A percentile compares a stretch with the other conserved stretches of the same genome.
These are phyloP conservation scores for Brevimyrus niger DNA, from an alignment of 2,113 vertebrate genomes.

Conservation along the genomic window DNA sequence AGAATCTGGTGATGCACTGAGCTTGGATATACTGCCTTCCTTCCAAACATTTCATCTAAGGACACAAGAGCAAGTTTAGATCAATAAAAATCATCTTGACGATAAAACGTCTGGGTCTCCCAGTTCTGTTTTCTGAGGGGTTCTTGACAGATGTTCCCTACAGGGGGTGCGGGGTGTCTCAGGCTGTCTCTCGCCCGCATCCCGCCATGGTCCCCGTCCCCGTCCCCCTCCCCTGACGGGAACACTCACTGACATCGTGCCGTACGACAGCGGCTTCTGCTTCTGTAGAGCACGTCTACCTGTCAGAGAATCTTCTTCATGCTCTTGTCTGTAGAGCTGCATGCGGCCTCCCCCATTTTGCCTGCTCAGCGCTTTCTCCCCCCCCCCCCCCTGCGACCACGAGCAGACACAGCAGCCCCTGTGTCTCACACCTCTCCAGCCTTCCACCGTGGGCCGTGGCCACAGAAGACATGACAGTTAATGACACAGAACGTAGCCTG, in stretches of 20 bases:
- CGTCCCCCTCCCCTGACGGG: not conserved
- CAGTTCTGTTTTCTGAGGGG: slow-evolving; percentile 38
- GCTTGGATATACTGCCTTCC: not conserved
- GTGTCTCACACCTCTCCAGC: not conserved
- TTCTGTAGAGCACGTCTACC: not conserved
- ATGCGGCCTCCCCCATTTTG: not conserved
- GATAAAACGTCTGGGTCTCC: slow-evolving; percentile 8
- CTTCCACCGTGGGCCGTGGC: not conserved
- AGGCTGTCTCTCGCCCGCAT: not conserved
- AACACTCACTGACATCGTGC: not conserved
- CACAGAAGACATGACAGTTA: not conserved
- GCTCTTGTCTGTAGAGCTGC: not conserved
- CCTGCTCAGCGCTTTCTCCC: not conserved
- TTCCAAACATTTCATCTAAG: not conserved
- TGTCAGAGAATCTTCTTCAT: not conserved
- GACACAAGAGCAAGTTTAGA: not conserved
- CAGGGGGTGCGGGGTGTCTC: not conserved
- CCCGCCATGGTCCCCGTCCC: not conserved
- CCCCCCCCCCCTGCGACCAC: not conserved
- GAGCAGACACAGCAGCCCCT: not conserved
- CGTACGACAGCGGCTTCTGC: not conserved
- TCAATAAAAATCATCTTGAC: not conserved
- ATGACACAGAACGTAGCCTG: not conserved
- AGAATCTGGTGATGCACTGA: not conserved
- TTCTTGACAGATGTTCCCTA: not conserved